Conservation (phyloP, 2,797 vertebrate species). For the Coendou prehensilis region DNA sequence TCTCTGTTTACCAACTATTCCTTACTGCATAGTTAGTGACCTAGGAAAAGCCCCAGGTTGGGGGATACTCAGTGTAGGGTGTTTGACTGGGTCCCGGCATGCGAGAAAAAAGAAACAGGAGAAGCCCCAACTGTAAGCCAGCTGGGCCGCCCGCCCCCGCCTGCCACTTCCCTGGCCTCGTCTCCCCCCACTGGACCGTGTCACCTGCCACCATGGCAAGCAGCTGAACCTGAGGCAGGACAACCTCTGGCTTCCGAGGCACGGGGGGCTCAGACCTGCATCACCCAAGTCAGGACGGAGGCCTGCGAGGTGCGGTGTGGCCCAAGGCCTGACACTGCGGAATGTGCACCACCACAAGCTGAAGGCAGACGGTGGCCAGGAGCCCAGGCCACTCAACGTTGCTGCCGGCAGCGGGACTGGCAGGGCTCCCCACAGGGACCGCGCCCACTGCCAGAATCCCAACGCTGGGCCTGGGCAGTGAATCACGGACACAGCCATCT, state of each 20-base stretch:
- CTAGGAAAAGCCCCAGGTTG: not conserved
- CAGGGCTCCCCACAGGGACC: not conserved
- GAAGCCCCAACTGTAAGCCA: accelerated
- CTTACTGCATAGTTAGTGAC: not conserved
- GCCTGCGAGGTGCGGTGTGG: not conserved
- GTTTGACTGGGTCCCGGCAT: not conserved
- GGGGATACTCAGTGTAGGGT: not conserved
- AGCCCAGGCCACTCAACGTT: too few relatives aligned
- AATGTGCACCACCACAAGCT: not conserved
- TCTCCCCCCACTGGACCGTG: too few relatives aligned
- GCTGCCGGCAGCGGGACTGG: accelerated
- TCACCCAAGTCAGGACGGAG: not conserved
- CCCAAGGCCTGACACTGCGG: not conserved
- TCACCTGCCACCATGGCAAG: not conserved
- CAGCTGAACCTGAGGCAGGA: too few relatives aligned
- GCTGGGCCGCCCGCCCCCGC: not conserved
- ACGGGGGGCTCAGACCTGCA: too few relatives aligned
- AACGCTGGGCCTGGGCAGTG: accelerated
- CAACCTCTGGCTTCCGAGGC: not conserved
- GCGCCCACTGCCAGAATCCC: not conserved
- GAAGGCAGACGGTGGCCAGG: not conserved
- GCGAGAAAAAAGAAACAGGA: not conserved
- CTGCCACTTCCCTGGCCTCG: too few relatives aligned
- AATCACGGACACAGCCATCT: not conserved
- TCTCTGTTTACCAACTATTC: not conserved